Evolutionary conservation across 1,140 invertebrate genomes (phyloP).

Genomic region (Hestina assimilis): DNA sequence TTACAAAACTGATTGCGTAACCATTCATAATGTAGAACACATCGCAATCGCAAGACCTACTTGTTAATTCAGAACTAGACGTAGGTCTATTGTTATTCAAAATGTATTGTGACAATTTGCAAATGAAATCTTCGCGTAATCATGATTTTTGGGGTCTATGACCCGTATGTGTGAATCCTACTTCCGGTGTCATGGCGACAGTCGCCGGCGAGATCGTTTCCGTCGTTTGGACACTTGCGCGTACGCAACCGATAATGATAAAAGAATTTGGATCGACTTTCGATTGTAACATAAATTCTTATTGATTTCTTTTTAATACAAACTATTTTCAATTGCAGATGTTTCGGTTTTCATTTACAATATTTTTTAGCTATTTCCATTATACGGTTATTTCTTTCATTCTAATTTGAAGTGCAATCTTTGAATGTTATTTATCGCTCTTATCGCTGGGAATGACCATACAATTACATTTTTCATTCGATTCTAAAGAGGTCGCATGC

Average conservation of each 20-base stretch:
- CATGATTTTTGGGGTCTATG: slow-evolving; percentile 47
- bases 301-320: too few species aligned
- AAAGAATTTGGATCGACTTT: slow-evolving; percentile 38
- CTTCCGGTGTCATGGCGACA: slow-evolving; percentile 41
- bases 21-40: slow-evolving; percentile 20
- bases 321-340: too few species aligned
- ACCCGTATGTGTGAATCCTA: slow-evolving; percentile 36
- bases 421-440: neutral
- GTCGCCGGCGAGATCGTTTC: slow-evolving; percentile 47
- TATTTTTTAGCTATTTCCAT: too few species aligned
- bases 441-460: slow-evolving; percentile 4
- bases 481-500: slow-evolving; percentile 20
- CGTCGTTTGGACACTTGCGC: slow-evolving; percentile 41
- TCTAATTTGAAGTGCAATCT: too few species aligned
- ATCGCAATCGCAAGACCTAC: slow-evolving; percentile 18
- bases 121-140: slow-evolving; percentile 50
- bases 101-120: slow-evolving; percentile 43
- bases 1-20: slow-evolving; percentile 10
- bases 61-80: slow-evolving; percentile 44
- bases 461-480: slow-evolving; percentile 4
- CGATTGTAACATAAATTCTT: neutral
- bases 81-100: slow-evolving; percentile 48
- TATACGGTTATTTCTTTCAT: too few species aligned
- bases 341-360: too few species aligned
- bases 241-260: slow-evolving; percentile 37